Evolutionary conservation across 2,888 invertebrate genomes (phyloP).

Genomic region (Strigamia maritima): DNA sequence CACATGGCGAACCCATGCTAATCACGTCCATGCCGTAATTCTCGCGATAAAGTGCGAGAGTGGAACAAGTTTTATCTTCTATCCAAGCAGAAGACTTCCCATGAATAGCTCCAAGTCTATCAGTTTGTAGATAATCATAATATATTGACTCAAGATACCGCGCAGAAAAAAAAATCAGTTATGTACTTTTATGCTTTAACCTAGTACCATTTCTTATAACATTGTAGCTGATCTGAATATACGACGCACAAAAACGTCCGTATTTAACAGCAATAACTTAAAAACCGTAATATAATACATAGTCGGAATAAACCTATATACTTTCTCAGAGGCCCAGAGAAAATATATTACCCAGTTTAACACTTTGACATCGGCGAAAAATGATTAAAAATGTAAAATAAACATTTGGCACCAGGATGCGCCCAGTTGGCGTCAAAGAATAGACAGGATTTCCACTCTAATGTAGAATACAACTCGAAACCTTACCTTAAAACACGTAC

Average conservation of each 20-base stretch:
- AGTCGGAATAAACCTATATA: no score
- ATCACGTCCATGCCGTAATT: slow-evolving; percentile 15
- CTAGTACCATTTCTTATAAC: background rate
- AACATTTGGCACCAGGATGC: background rate
- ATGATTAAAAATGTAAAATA: background rate
- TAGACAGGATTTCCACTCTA: no score
- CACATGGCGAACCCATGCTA: slow-evolving; percentile 10
- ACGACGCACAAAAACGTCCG: background rate
- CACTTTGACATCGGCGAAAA: no score
- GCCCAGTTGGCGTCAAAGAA: background rate
- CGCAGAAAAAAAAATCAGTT: background rate
- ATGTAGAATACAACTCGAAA: background rate
- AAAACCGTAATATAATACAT: background rate
- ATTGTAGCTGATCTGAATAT: background rate
- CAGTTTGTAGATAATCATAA: slow-evolving; percentile 10
- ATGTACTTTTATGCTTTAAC: slow-evolving; percentile 5
- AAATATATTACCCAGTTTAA: no score
- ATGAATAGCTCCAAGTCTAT: slow-evolving; percentile 10
- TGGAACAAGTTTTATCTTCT: slow-evolving; percentile 7
- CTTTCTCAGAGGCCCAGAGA: no score
- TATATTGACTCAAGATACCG: slow-evolving; percentile 3
- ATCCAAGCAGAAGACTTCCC: slow-evolving; percentile 10
- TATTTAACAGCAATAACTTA: background rate
- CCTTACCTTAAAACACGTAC: background rate
- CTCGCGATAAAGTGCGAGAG: slow-evolving; percentile 10